Percentiles rank a stretch among this genome's conserved stretches.
phyloP scores from a whole-genome alignment of 2,797 vertebrate species.

The Tympanoctomys barrerae region DNA sequence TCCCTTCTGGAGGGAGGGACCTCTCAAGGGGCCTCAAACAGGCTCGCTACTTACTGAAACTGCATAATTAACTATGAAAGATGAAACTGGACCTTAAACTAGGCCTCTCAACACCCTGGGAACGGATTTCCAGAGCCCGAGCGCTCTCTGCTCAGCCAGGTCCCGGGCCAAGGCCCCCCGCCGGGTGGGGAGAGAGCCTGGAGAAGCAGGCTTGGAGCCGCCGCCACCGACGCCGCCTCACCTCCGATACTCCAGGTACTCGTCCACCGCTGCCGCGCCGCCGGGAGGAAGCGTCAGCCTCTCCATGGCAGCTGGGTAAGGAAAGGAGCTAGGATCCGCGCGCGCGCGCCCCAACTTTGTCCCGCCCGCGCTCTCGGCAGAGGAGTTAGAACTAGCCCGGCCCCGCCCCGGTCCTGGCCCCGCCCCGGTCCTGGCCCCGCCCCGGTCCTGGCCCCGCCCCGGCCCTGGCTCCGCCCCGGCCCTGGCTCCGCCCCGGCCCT shows the following conservation, averaged over 20 bases:
- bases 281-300: conserved; percentile 72
- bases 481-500: too few species aligned
- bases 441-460: not conserved
- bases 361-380: fast-evolving
- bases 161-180: not conserved
- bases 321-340: fast-evolving
- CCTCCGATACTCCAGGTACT: conserved; percentile 87
- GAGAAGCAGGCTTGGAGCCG: not conserved
- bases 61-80: conserved; percentile 1
- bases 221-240: conserved; percentile 53
- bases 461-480: not conserved
- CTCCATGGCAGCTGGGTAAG: conserved; percentile 80
- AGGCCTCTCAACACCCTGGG: not conserved
- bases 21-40: not conserved
- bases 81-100: not conserved
- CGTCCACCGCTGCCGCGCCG: conserved; percentile 80
- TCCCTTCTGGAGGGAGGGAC: not conserved
- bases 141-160: not conserved
- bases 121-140: not conserved
- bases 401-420: not conserved
- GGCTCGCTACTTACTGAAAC: not conserved
- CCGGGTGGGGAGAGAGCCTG: not conserved
- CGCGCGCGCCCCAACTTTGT: fast-evolving
- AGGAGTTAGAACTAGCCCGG: fast-evolving
- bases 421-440: not conserved